These are phyloP conservation scores for Lordiphosa collinella DNA, from an alignment of 1,140 invertebrate species.

Conservation along the genomic window DNA sequence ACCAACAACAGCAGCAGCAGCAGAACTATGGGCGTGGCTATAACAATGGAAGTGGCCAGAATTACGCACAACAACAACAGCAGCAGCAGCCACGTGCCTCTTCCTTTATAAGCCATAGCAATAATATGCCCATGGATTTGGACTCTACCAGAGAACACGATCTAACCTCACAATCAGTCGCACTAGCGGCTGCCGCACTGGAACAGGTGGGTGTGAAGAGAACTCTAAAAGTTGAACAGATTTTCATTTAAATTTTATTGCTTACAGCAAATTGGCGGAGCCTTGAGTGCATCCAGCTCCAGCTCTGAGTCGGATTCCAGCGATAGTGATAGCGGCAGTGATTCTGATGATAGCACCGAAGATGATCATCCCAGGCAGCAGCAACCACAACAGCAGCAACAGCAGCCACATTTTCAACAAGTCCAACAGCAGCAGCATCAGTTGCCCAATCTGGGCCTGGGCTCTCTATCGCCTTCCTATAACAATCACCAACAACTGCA, in stretches of 20 bases:
- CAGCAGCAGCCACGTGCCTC: conserved; percentile 33
- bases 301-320: conserved; percentile 79
- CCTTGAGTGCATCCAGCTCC: conserved; percentile 69
- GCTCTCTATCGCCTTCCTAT: conserved; percentile 64
- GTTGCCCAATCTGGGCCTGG: conserved; percentile 38
- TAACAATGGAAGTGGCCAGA: conserved; percentile 31
- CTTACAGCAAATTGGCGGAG: conserved; percentile 69
- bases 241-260: neutral
- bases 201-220: conserved; percentile 52
- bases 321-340: conserved; percentile 79
- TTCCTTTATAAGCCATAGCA: conserved; percentile 35
- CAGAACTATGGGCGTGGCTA: conserved; percentile 46
- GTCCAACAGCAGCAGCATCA: conserved; percentile 43
- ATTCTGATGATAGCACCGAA: conserved; percentile 76
- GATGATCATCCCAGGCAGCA: conserved; percentile 43
- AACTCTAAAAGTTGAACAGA: too few relatives aligned
- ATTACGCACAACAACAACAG: conserved; percentile 28
- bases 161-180: conserved; percentile 51
- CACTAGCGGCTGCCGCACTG: conserved; percentile 60
- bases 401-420: conserved; percentile 31
- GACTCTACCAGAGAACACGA: conserved; percentile 51
- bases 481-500: conserved; percentile 47
- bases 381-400: conserved; percentile 18
- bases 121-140: conserved; percentile 57
- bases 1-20: conserved; percentile 42